Evolutionary conservation across 2,888 invertebrate species (phyloP).

Genomic region (Eupithecia dodoneata): DNA sequence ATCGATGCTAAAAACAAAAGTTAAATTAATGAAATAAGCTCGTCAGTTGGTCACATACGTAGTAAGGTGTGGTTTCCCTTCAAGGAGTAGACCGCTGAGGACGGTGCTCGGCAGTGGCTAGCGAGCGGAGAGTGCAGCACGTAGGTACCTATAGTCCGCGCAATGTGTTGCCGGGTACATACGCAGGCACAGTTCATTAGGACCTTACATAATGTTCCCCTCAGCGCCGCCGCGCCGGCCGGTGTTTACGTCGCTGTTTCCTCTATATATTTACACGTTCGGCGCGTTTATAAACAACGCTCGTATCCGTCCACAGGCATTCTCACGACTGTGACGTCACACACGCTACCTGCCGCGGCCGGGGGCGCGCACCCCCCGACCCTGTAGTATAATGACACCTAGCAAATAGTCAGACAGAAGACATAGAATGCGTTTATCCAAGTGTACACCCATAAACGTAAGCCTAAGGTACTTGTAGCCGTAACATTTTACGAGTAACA

Average conservation of each 20-base stretch:
- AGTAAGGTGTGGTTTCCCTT: not conserved
- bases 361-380: too few relatives aligned
- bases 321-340: conserved; percentile 18
- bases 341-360: not conserved
- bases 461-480: conserved; percentile 6
- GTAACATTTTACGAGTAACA: conserved; percentile 17
- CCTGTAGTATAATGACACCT: too few relatives aligned
- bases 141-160: not conserved
- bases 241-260: conserved; percentile 15
- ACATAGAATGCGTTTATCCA: too few relatives aligned
- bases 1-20: not conserved
- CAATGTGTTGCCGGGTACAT: too few relatives aligned
- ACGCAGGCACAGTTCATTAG: not conserved
- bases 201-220: not conserved
- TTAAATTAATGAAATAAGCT: not conserved
- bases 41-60: not conserved
- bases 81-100: not conserved
- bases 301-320: not conserved
- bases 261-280: conserved; percentile 23
- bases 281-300: conserved; percentile 13
- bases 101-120: not conserved
- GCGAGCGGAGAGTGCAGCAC: not conserved
- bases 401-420: too few relatives aligned
- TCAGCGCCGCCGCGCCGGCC: not conserved
- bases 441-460: not conserved